Conservation (phyloP, 2,113 vertebrate species). For the Morphnarchus princeps region DNA sequence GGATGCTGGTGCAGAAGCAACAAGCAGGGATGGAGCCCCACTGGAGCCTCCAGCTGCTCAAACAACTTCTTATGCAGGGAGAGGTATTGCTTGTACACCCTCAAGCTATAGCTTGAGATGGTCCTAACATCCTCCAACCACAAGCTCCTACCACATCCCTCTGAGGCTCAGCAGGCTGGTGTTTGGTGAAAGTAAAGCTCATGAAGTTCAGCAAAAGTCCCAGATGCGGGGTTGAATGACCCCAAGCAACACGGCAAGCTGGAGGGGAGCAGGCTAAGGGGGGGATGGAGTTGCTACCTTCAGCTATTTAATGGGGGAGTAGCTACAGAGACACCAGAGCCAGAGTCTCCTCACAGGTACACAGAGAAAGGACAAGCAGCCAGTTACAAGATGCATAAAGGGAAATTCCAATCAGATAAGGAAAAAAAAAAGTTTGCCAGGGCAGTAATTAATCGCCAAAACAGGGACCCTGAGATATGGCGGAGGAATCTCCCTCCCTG, state of each 20-base stretch:
- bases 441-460: not conserved
- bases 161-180: not conserved
- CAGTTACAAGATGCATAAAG: not conserved
- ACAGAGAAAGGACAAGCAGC: not conserved
- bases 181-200: not conserved
- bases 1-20: not conserved
- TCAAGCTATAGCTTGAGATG: not conserved
- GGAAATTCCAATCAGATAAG: not conserved
- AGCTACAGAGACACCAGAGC: not conserved
- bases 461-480: accelerated
- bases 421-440: not conserved
- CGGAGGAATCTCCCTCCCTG: not conserved
- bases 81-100: not conserved
- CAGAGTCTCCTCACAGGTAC: not conserved
- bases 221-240: not conserved
- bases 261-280: not conserved
- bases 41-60: not conserved
- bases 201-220: not conserved
- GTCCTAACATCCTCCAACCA: not conserved
- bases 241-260: not conserved
- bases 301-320: not conserved
- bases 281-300: not conserved
- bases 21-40: accelerated
- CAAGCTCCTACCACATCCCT: not conserved
- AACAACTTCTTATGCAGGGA: not conserved